These are phyloP conservation scores for Nemapogon koenigi DNA, from an alignment of 2,888 invertebrate genomes.

Conservation along the genomic window DNA sequence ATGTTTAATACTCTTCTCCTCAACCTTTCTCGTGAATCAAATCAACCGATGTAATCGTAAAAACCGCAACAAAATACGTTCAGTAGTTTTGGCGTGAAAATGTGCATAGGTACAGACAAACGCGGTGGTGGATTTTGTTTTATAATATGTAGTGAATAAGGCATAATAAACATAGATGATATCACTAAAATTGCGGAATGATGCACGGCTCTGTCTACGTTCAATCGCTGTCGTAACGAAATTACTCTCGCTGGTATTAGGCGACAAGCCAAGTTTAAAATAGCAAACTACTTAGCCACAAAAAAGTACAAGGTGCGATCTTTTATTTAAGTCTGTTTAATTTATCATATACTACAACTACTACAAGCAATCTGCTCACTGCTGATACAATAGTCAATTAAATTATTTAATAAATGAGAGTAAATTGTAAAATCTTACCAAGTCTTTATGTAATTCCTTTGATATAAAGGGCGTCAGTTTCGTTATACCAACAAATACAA, in stretches of 20 bases:
- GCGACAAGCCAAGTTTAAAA: constrained; percentile 61
- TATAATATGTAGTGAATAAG: background rate
- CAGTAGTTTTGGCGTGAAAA: no score
- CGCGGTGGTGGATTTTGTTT: background rate
- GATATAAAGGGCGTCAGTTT: constrained; percentile 91
- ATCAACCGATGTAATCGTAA: no score
- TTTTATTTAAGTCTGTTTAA: constrained; percentile 26
- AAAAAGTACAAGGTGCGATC: constrained; percentile 49
- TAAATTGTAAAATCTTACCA: constrained; percentile 69
- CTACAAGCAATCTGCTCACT: background rate
- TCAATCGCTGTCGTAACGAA: constrained; percentile 33
- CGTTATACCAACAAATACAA: constrained; percentile 92
- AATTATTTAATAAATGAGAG: constrained; percentile 2
- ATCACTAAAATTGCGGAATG: background rate
- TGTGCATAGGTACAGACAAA: background rate
- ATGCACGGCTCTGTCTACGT: constrained; percentile 8
- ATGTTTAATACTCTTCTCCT: no score
- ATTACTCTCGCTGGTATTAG: constrained; percentile 47
- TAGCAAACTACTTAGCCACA: constrained; percentile 52
- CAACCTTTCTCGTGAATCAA: no score
- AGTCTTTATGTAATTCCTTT: constrained; percentile 94
- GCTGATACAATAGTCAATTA: constrained; percentile 15
- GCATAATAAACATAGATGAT: background rate
- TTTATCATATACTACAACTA: background rate
- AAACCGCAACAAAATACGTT: no score